Evolutionary conservation across 1,140 invertebrate genomes (phyloP), one percentile per base, ranked within the genome.

Genomic region (Helicoverpa zea): DNA sequence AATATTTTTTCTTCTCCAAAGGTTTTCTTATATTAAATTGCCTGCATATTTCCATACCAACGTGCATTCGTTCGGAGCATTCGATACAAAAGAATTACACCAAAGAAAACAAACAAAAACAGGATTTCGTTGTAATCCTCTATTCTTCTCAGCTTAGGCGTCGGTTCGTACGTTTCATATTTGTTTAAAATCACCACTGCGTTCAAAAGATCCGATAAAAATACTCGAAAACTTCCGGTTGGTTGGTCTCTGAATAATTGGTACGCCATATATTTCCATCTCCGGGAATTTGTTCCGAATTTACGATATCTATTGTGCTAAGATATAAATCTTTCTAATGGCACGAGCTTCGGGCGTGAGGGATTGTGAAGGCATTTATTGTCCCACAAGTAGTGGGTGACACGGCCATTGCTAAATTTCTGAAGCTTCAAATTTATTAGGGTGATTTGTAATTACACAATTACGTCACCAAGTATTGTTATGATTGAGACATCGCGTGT

Each of bases 21-120:
- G 47, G 43, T 30, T 72, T 9, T 30, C 14, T 51, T 12, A 76
- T 63, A 30, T 51, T 63, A 30, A 76, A 76, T 76, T 76, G 59
- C 74, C 75, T 30, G 18, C 49, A 49, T 59, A 68, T 79, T 58
- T 70, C 63, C 49, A 66, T 78, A 70, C 64, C 1, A 13, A 4
- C 61, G n/a, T n/a, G 58, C 35, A 75, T 61, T 61, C 23, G 16
- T 49, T 77, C 61, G 18, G 14, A 18, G 58, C 64, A 18, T 72
- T 56, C 79, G n/a, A 76, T 76, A 92, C 89, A 93, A 91, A 89
- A 85, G 91, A 87, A 90, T 93, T 90, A 92, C 64, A 49, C 74
- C 73, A 90, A 94, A 94, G 92, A 92, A 94, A 93, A 94, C 90
- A 94, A 94, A 94, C 90, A 94, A 94, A 91, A 92, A 94, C 91